phyloP scores from a whole-genome alignment of 2,888 invertebrate species.

The Torymus texanus region DNA sequence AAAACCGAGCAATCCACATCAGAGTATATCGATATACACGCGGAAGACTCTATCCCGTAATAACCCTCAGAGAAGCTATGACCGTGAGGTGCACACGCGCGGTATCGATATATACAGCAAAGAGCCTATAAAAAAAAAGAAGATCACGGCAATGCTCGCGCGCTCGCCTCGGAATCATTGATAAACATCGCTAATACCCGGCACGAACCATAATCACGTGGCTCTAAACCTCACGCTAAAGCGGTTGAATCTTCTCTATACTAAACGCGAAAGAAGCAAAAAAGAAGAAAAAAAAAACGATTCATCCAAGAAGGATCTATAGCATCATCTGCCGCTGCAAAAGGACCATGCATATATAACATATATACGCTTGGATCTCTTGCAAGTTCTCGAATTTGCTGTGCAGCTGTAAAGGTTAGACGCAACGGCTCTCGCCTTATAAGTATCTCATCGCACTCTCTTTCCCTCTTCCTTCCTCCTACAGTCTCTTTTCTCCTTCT shows the following conservation, averaged over 20 bases:
- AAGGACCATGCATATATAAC: too few species aligned
- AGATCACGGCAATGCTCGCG: slow-evolving; percentile 1
- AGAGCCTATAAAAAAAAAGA: slow-evolving; percentile 16
- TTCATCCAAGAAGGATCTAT: too few species aligned
- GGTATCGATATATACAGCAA: background rate
- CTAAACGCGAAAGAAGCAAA: too few species aligned
- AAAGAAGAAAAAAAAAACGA: too few species aligned
- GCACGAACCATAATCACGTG: background rate
- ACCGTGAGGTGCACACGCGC: background rate
- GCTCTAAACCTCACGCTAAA: too few species aligned
- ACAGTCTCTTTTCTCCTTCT: background rate
- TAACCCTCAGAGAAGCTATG: background rate
- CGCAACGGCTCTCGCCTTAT: slow-evolving; percentile 47
- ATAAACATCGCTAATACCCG: slow-evolving; percentile 43
- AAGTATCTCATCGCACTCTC: slow-evolving; percentile 42
- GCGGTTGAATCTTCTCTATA: too few species aligned
- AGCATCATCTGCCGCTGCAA: too few species aligned
- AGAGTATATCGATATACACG: background rate
- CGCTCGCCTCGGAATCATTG: slow-evolving; percentile 31
- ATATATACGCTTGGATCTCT: background rate
- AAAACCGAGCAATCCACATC: background rate
- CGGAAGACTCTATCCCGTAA: slow-evolving; percentile 5
- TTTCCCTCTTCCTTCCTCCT: slow-evolving; percentile 9
- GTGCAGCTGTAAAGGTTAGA: background rate
- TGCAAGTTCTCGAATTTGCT: background rate